Evolutionary conservation across 1,140 invertebrate species (phyloP), one percentile per base, ranked within the genome.

Genomic region (Melipona quadrifasciata): DNA sequence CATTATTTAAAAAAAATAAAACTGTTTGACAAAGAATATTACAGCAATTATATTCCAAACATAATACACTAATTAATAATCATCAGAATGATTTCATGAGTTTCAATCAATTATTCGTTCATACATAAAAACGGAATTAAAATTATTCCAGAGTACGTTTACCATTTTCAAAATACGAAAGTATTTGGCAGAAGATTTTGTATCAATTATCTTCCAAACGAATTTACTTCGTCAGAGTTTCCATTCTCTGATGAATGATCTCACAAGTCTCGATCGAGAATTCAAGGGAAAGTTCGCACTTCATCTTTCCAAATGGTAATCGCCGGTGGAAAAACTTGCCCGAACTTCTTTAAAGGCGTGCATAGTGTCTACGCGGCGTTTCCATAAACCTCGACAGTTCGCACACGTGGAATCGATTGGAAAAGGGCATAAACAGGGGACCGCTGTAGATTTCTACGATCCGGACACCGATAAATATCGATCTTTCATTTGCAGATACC

Each of bases 401-500:
- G 11, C 57, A 17, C 65, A 31, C 76, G 58, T 73, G 77, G 51
- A 51, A 57, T n/a, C 51, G 77, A 11, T 47, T 84, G 57, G 83
- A 58, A 84, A 84, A 67, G 83, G 83, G 83, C 83, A 84, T 80
- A 80, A 70, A 84, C 31, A 80, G 68, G 70, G 77, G 61, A 21
- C 83, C 77, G 77, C 78, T 65, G 82, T 14, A 19, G 57, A n/a
- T 84, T 80, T 72, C 77, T 80, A 12, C 57, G 61, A 61, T 72
- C 55, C 51, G 47, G 31, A 58, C 58, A 80, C 83, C 83, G 58
- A 80, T 84, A 84, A 84, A 84, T 84, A 84, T 74, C 70, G 70
- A 84, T 80, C 77, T 84, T 84, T 84, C 83, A 55, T 84, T 84
- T 80, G 78, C 78, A 73, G 82, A 80, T 84, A 73, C 76, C 57